These are phyloP conservation scores for Metopia argyrocephala DNA, from an alignment of 2,888 invertebrate genomes.

Conservation along the genomic window DNA sequence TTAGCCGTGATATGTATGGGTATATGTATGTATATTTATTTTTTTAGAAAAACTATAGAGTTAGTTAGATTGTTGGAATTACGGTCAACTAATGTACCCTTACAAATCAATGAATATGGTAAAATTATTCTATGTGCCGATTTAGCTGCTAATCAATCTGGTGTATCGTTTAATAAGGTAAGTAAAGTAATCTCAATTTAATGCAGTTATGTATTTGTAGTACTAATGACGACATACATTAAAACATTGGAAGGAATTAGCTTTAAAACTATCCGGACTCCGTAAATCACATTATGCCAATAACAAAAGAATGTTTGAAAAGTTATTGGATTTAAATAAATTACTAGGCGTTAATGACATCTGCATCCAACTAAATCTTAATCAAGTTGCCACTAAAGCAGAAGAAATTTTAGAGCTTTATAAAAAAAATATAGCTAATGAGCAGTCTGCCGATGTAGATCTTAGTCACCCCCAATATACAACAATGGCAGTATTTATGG, in stretches of 20 bases:
- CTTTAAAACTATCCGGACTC: conserved; percentile 81
- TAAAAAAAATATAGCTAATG: conserved; percentile 71
- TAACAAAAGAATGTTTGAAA: conserved; percentile 81
- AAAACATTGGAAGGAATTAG: conserved; percentile 79
- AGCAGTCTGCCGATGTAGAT: conserved; percentile 80
- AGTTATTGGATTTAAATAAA: conserved; percentile 81
- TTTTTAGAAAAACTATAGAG: conserved; percentile 75
- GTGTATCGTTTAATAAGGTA: conserved; percentile 80
- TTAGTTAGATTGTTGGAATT: conserved; percentile 74
- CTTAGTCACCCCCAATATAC: conserved; percentile 83
- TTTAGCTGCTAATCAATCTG: conserved; percentile 80
- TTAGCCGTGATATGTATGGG: neutral
- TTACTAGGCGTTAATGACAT: conserved; percentile 80
- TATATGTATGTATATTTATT: neutral
- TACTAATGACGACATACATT: neutral
- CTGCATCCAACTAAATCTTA: conserved; percentile 82
- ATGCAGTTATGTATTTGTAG: no score
- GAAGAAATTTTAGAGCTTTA: conserved; percentile 81
- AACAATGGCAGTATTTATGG: conserved; percentile 83
- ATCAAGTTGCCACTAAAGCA: conserved; percentile 78
- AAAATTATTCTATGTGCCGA: conserved; percentile 83
- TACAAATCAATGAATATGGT: conserved; percentile 81
- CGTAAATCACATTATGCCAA: conserved; percentile 81
- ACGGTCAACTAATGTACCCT: conserved; percentile 72
- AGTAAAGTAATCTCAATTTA: conserved; percentile 65